phyloP scores from a whole-genome alignment of 1,140 invertebrate genomes.

The Lordiphosa mommai region DNA sequence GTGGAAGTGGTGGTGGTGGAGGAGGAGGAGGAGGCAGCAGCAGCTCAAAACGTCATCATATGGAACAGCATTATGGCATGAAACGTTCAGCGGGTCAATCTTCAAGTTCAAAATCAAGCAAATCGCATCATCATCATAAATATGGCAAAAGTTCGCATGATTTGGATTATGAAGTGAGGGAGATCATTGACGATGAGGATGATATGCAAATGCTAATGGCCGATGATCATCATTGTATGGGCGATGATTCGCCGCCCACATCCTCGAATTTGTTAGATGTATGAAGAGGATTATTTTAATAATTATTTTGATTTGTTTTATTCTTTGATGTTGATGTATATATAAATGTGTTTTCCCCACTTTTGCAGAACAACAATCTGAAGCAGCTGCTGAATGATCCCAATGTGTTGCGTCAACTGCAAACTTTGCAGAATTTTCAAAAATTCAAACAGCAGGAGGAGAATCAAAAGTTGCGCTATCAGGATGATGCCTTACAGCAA shows the following conservation, averaged over 20 bases:
- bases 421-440: conserved; percentile 80
- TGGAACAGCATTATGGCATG: conserved; percentile 80
- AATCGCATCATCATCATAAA: conserved; percentile 67
- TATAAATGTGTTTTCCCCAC: neutral
- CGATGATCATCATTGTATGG: conserved; percentile 67
- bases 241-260: conserved; percentile 58
- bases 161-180: conserved; percentile 57
- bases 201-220: conserved; percentile 47
- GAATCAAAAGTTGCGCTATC: conserved; percentile 86
- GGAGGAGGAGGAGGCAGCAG: conserved; percentile 76
- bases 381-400: conserved; percentile 83
- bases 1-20: conserved; percentile 37
- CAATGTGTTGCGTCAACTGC: conserved; percentile 85
- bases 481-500: conserved; percentile 90
- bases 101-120: conserved; percentile 40
- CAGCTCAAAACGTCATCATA: conserved; percentile 55
- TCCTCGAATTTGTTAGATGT: conserved; percentile 63
- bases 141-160: conserved; percentile 65
- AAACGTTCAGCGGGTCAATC: conserved; percentile 79
- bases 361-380: conserved; percentile 71
- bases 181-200: conserved; percentile 57
- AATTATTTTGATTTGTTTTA: conserved; percentile 7
- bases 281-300: conserved; percentile 20
- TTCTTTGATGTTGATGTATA: neutral
- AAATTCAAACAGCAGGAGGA: conserved; percentile 85